Percentiles rank a stretch among this genome's conserved stretches.
Evolutionary conservation across 2,888 invertebrate species (phyloP).

Genomic region (Drosophila longiperda): DNA sequence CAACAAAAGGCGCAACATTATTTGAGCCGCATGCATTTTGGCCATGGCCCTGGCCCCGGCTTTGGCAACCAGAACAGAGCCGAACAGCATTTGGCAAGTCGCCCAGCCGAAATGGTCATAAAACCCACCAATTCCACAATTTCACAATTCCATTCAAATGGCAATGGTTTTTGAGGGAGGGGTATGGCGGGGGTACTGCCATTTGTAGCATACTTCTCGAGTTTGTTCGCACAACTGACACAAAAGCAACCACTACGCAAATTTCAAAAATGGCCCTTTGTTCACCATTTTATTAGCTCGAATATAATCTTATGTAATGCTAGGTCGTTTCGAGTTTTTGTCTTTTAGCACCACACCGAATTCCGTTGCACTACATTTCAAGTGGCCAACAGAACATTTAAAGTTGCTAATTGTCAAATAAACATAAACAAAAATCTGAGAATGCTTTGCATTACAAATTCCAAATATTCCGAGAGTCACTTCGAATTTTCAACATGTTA

Average conservation of each 20-base stretch:
- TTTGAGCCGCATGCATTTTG: constrained; percentile 41
- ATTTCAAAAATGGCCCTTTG: constrained; percentile 45
- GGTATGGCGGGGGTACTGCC: not conserved
- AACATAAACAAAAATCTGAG: not conserved
- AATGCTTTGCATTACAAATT: constrained; percentile 1
- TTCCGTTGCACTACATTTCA: not conserved
- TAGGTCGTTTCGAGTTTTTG: constrained; percentile 4
- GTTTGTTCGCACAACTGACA: constrained; percentile 19
- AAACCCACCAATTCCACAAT: constrained; percentile 48
- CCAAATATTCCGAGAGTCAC: no score
- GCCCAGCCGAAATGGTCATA: constrained; percentile 54
- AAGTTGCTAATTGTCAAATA: not conserved
- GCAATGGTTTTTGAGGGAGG: not conserved
- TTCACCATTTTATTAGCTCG: constrained; percentile 52
- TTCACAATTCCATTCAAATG: constrained; percentile 22
- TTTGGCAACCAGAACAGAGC: constrained; percentile 46
- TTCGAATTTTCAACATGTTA: not conserved
- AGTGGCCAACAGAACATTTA: not conserved
- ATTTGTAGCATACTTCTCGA: constrained; percentile 36
- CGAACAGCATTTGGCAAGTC: constrained; percentile 58
- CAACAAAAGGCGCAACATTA: constrained; percentile 33
- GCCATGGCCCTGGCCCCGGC: constrained; percentile 55
- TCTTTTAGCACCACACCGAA: constrained; percentile 8
- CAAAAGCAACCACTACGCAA: constrained; percentile 13
- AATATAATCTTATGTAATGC: constrained; percentile 46